Evolutionary conservation across 2,888 invertebrate species (phyloP), one percentile per base, ranked within the genome.

Genomic region (Tuberolachnus salignus): DNA sequence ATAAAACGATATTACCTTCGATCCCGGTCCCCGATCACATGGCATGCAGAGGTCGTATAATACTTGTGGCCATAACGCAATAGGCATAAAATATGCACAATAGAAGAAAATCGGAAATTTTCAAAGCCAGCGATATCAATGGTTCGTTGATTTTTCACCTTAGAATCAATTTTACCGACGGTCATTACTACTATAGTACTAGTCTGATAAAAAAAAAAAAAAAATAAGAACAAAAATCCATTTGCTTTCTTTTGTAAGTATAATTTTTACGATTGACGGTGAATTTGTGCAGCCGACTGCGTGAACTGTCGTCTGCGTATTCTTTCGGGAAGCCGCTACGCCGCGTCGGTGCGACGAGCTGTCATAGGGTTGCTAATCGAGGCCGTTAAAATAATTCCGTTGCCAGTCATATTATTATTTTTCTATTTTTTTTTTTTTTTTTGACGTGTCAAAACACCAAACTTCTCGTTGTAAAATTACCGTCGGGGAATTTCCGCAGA

Each of bases 221-320:
- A n/a, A n/a, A n/a, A n/a, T n/a, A n/a, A n/a, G n/a, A n/a, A n/a
- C n/a, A n/a, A n/a, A n/a, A n/a, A n/a, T n/a, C n/a, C 71, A 71
- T 71, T 71, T 23, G 71, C 59, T 71, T 71, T 71, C 71, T 71
- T 59, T 49, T 59, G 10, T 26, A 71, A 59, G n/a, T 46, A 51
- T 49, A 66, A 42, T 21, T 26, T 34, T 4, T 16, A 70, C 55
- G 55, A 70, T 42, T 9, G 3, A 6, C 34, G 34, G 16, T 53
- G 42, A n/a, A 19, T 70, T 70, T 70, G 42, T 70, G 55, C 42
- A 55, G 21, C 53, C 42, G 16, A 55, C 55, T 42, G 69, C 55
- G 55, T 1, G 55, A 70, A 70, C 42, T 21, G 55, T 21, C 55
- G 21, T 70, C 44, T 42, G 44, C 59, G 21, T 57, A 34, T 34